Conservation (phyloP, 2,113 vertebrate species). For the Bos taurus region ARS-UCD2.0 NC_037357.1:30925001-30925500, state of each 20-base stretch:
- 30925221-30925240: background rate
- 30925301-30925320: background rate
- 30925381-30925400: background rate
- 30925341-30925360: background rate
- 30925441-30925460: background rate
- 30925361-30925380: background rate
- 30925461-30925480: background rate
- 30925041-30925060: too few relatives aligned
- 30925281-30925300: constrained; percentile 14
- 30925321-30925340: background rate
- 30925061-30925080: too few relatives aligned
- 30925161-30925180: too few relatives aligned
- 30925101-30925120: too few relatives aligned
- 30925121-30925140: too few relatives aligned
- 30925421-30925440: background rate
- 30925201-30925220: background rate
- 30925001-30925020: too few relatives aligned
- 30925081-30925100: too few relatives aligned
- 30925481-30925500: background rate
- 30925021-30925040: too few relatives aligned
- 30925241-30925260: background rate
- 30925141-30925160: too few relatives aligned
- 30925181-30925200: background rate
- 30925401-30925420: background rate
- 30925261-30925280: background rate